These are phyloP conservation scores for Sturnira hondurensis DNA, from an alignment of 2,113 vertebrate genomes.

Conservation along the genomic window DNA sequence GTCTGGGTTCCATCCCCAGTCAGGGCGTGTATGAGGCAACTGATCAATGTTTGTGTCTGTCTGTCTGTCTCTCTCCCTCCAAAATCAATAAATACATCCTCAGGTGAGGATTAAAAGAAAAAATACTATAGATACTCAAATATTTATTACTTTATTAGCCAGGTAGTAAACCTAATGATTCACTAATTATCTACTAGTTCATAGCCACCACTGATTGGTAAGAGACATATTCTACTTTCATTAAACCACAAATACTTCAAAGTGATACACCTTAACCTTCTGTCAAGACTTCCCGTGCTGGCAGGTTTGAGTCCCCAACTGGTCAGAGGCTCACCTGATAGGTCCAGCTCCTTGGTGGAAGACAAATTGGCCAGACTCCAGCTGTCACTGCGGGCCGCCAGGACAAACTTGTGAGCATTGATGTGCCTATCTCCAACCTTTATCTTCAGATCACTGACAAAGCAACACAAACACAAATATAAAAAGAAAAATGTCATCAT, in stretches of 20 bases:
- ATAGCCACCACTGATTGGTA: neutral
- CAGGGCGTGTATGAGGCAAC: too few relatives aligned
- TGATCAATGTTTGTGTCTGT: too few relatives aligned
- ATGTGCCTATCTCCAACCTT: constrained; percentile 87
- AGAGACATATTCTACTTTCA: constrained; percentile 10
- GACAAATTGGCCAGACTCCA: constrained; percentile 93
- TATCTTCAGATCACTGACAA: constrained; percentile 92
- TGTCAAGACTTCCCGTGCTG: neutral
- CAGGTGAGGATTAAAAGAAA: neutral
- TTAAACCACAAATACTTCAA: neutral
- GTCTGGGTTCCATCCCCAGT: too few relatives aligned
- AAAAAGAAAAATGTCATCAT: neutral
- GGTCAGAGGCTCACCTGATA: constrained; percentile 88
- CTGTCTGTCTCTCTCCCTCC: too few relatives aligned
- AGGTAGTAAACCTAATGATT: neutral
- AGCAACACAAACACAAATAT: neutral
- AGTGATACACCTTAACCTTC: neutral
- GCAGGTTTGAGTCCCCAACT: neutral
- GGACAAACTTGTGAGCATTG: constrained; percentile 94
- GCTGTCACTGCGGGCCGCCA: constrained; percentile 94
- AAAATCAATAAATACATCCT: too few relatives aligned
- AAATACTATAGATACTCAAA: neutral
- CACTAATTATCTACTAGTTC: neutral
- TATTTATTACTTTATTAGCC: neutral
- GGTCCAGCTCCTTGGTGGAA: constrained; percentile 90